Evolutionary conservation across 53 echinoderm and acorn worm genomes (phyloP), one percentile per base, ranked within the genome.

Genomic region (Luidia sarsii): DNA sequence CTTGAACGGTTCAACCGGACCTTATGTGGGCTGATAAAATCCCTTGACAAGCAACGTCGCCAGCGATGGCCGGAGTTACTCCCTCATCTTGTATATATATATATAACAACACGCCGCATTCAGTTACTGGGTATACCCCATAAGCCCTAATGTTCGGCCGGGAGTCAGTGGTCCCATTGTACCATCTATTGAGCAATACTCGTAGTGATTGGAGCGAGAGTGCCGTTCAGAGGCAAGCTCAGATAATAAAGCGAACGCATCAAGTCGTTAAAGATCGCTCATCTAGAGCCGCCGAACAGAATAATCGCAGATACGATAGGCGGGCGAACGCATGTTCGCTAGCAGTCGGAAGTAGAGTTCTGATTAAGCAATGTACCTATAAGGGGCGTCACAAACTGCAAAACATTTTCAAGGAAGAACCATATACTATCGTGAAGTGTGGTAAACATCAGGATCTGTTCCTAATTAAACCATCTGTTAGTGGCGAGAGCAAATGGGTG

Each of bases 1-100:
- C 57, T 70, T 0, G 68, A 83, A 32, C 21, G 70, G 21, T 83
- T 83, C 25, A 83, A 70, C 22, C 41, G n/a, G n/a, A n/a, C 86
- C 0, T 54, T 86, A 1, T 86, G 82, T 41, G 41, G 53, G 1
- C 50, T 90, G 77, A 86, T 86, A 2, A 34, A 71, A 18, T 87
- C 73, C 0, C 23, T 71, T 0, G 74, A 87, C 20, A 45, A 51
- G 2, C 35, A 50, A 20, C 19, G 33, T 20, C 19, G 87, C n/a
- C 24, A 52, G 28, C 4, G 27, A 0, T 87, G 87, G 87, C 87
- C 82, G 2, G 71, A 73, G 45, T 21, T 87, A 4, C 23, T 87
- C 0, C 37, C 81, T 13, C 82, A 82, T 30, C 31, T 87, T 0
- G 54, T n/a, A n/a, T 81, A 0, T 81, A 62, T 13, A 19, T 71